Evolutionary conservation across 2,113 vertebrate species (phyloP).

Genomic region (Notothenia rossii): DNA sequence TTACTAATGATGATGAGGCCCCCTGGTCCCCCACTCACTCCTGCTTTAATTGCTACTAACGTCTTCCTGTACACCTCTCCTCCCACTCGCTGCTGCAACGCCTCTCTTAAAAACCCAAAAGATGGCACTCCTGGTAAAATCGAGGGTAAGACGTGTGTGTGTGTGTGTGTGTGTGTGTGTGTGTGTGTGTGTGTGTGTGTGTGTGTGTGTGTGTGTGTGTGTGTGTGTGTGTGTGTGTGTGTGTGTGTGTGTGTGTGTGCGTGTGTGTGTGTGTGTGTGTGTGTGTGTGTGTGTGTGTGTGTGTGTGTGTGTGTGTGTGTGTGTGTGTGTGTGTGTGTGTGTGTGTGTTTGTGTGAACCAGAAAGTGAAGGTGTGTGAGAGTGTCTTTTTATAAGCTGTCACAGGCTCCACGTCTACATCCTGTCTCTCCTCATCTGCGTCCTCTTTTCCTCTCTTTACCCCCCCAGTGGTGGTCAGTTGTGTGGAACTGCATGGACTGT

Average conservation of each 20-base stretch:
- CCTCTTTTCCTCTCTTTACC: slow-evolving; percentile 76
- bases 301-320: background rate
- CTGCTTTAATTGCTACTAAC: slow-evolving; percentile 65
- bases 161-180: background rate
- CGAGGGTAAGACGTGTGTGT: slow-evolving; percentile 91
- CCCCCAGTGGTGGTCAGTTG: slow-evolving; percentile 80
- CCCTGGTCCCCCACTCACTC: slow-evolving; percentile 50
- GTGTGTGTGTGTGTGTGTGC: too few species aligned
- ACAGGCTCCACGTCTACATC: slow-evolving; percentile 37
- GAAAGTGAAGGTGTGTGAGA: slow-evolving; percentile 33
- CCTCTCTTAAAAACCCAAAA: slow-evolving; percentile 92
- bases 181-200: background rate
- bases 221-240: too few species aligned
- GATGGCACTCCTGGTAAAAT: slow-evolving; percentile 95
- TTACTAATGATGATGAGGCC: slow-evolving; percentile 46
- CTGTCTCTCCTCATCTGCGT: slow-evolving; percentile 37
- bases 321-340: background rate
- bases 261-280: background rate
- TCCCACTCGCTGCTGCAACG: slow-evolving; percentile 86
- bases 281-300: background rate
- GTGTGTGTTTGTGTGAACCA: background rate
- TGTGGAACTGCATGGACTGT: slow-evolving; percentile 90
- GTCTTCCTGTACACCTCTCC: slow-evolving; percentile 84
- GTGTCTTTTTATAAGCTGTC: slow-evolving; percentile 80
- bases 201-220: too few species aligned